Base-by-base conservation (phyloP, 2,888 invertebrate genomes). In the Platycnemis pennipes region DNA sequence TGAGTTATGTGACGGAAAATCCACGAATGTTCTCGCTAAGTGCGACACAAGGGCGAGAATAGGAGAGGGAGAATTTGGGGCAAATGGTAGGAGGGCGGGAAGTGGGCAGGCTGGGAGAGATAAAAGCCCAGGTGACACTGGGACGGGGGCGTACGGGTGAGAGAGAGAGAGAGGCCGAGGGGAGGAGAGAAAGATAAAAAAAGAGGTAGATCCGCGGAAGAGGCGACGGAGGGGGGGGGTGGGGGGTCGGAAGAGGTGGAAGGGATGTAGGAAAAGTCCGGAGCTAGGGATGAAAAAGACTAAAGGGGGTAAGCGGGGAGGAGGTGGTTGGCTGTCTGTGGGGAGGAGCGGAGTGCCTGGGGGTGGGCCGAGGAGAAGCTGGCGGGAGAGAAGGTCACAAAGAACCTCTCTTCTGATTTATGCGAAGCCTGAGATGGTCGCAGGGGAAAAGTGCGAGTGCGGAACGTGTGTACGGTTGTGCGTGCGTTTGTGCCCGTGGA, bases 1-100 rank as follows among this genome's bases (percentile, higher is more conserved):
- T 91, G 91, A 91, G 42, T 91, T 91, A 91, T 91, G 91, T 91
- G 91, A 91, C 91, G 91, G 91, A 91, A 91, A 91, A 91, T 91
- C 63, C 91, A 69, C 91, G 91, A 91, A 63, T 91, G 91, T 91
- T 91, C 91, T 42, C 63, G 91, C 91, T 91, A 91, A 91, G 91
- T 91, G 91, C 91, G 91, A 91, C 63, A 63, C 91, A 91, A 91
- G 63, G 91, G 91, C 91, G 91, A 63, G 63, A 44, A 91, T 44
- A 42, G 56, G 56, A 22, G n/a, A 26, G 63, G 63, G n/a, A 26
- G 63, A 26, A 53, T 53, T 53, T 53, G 53, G 53, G 22, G 26
- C 26, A n/a, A 63, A n/a, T 46, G 46, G 22, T 16, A 8, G 89
- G 56, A 42, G 22, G 11, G 56, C 2, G 69, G n/a, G 63, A 26